A percentile compares a stretch with the other conserved stretches of the same genome.
Evolutionary conservation across 2,797 vertebrate genomes (phyloP).

Genomic region (Poeciliopsis infans): DNA sequence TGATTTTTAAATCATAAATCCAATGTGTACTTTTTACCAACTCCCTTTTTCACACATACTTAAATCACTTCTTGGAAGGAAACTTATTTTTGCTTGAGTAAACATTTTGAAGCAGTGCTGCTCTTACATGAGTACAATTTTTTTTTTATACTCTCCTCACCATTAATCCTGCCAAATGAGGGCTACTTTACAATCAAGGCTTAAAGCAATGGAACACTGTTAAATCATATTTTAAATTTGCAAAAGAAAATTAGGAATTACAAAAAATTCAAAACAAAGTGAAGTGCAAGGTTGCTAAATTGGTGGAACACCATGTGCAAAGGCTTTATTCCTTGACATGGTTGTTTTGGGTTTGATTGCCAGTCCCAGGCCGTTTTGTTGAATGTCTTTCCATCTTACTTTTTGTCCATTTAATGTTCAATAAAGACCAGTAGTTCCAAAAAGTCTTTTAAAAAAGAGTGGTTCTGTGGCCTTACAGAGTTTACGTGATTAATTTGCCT

Average conservation of each 20-base stretch:
- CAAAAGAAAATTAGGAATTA: not conserved
- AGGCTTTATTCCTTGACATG: not conserved
- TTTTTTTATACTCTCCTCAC: too few relatives aligned
- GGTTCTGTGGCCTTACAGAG: not conserved
- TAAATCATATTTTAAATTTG: not conserved
- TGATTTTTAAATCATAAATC: too few relatives aligned
- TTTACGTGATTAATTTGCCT: conserved; percentile 3
- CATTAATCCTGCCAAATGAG: not conserved
- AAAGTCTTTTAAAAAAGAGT: not conserved
- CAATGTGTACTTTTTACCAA: too few relatives aligned
- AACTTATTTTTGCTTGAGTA: too few relatives aligned
- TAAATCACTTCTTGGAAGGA: too few relatives aligned
- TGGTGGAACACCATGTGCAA: not conserved
- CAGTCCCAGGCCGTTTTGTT: not conserved
- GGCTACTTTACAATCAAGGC: not conserved
- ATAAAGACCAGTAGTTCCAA: not conserved
- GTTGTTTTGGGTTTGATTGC: not conserved
- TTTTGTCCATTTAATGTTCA: not conserved
- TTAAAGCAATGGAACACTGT: not conserved
- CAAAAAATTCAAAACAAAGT: not conserved
- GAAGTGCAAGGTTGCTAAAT: not conserved
- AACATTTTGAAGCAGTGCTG: too few relatives aligned
- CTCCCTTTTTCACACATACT: too few relatives aligned
- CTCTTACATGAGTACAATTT: too few relatives aligned
- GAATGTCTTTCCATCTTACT: not conserved